Percentiles rank a stretch among this genome's conserved stretches.
These are phyloP conservation scores for Silurus aristotelis DNA, from an alignment of 2,797 vertebrate species.

Conservation along the genomic window DNA sequence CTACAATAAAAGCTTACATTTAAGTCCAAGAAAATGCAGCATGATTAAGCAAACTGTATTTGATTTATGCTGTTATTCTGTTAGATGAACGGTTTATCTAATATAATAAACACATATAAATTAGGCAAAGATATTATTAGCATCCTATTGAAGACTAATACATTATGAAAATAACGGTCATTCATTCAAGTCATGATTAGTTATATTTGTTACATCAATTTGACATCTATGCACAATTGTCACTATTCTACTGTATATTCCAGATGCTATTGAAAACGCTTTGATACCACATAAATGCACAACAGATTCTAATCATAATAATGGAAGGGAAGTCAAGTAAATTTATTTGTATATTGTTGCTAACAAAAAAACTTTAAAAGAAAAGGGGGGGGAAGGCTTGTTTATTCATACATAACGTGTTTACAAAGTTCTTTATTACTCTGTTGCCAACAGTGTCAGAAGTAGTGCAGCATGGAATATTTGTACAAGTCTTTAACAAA, in stretches of 20 bases:
- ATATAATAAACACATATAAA: not conserved
- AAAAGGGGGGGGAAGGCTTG: not conserved
- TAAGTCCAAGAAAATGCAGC: not conserved
- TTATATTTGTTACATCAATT: not conserved
- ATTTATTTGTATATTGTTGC: not conserved
- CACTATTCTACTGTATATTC: not conserved
- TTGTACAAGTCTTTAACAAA: not conserved
- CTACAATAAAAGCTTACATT: conserved; percentile 1
- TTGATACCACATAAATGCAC: not conserved
- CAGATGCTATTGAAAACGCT: not conserved
- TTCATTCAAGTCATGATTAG: not conserved
- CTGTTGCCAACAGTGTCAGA: not conserved
- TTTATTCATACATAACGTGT: conserved; percentile 9
- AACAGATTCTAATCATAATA: not conserved
- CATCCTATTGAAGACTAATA: not conserved
- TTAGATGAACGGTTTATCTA: not conserved
- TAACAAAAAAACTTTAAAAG: not conserved
- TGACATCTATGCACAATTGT: not conserved
- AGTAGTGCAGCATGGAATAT: not conserved
- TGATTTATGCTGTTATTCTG: not conserved
- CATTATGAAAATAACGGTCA: not conserved
- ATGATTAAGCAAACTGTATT: not conserved
- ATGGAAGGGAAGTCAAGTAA: not conserved
- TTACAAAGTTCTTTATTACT: not conserved
- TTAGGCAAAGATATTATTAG: not conserved